phyloP scores from a whole-genome alignment of 2,797 vertebrate species.

The Thunnus albacares region DNA sequence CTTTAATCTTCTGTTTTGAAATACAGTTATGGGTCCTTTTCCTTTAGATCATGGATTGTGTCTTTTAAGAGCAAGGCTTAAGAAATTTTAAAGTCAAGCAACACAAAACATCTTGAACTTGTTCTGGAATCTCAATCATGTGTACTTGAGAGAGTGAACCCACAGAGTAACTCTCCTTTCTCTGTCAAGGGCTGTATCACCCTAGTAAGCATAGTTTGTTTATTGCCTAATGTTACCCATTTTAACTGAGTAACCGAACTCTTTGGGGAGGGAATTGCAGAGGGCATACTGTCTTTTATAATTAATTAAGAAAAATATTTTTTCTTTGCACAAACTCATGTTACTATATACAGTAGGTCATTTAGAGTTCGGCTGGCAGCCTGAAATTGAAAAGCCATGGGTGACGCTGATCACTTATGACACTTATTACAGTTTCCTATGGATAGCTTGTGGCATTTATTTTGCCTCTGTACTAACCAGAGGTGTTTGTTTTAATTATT shows the following conservation, averaged over 20 bases:
- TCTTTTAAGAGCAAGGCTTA: background rate
- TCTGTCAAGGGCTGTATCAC: slow-evolving; percentile 40
- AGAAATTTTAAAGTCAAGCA: slow-evolving; percentile 12
- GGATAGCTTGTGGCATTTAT: slow-evolving; percentile 17
- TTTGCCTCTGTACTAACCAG: slow-evolving; percentile 21
- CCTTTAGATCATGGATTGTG: background rate
- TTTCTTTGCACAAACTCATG: slow-evolving; percentile 6
- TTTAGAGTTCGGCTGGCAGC: slow-evolving; percentile 29
- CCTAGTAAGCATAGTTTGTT: slow-evolving; percentile 48
- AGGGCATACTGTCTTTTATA: slow-evolving; percentile 42
- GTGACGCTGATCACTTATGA: slow-evolving; percentile 31
- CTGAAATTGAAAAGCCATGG: slow-evolving; percentile 30
- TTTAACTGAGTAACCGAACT: slow-evolving; percentile 51
- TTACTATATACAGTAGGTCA: slow-evolving; percentile 21
- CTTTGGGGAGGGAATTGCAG: slow-evolving; percentile 43
- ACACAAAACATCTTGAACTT: background rate
- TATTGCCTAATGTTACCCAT: slow-evolving; percentile 49
- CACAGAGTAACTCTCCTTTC: slow-evolving; percentile 14
- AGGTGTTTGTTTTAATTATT: slow-evolving; percentile 14
- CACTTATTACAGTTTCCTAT: slow-evolving; percentile 20
- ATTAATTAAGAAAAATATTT: slow-evolving; percentile 30
- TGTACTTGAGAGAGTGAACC: background rate
- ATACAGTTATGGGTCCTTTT: background rate
- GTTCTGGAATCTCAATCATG: slow-evolving; percentile 3
- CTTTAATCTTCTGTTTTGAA: slow-evolving; percentile 12